Conservation (phyloP, 2,797 vertebrate species). For the Linurgus olivaceus region DNA sequence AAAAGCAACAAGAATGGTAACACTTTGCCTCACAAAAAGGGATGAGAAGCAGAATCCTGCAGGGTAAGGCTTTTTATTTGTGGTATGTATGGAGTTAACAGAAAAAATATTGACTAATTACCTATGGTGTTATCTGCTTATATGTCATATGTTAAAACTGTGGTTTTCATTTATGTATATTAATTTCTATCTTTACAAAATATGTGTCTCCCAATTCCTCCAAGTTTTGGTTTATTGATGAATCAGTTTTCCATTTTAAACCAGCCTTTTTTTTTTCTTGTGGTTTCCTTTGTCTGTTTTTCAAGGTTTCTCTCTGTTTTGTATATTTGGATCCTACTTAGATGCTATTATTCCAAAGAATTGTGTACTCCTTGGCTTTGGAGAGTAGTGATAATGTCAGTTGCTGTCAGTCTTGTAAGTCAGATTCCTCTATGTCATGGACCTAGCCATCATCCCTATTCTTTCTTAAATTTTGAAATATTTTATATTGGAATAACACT, state of each 20-base stretch:
- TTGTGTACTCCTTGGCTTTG: not conserved
- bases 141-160: not conserved
- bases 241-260: not conserved
- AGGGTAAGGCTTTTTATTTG: not conserved
- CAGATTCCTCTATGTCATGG: not conserved
- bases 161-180: not conserved
- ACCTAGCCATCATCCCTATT: not conserved
- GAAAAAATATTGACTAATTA: not conserved
- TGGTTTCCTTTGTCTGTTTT: not conserved
- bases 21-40: not conserved
- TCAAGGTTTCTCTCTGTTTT: not conserved
- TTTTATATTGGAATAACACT: not conserved
- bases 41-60: not conserved
- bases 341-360: not conserved
- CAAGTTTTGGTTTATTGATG: not conserved
- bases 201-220: accelerated
- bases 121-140: not conserved
- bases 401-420: not conserved
- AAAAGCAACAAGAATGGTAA: not conserved
- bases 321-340: not conserved
- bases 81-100: not conserved
- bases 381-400: not conserved
- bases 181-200: not conserved
- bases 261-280: accelerated
- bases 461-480: not conserved